Evolutionary conservation across 2,888 invertebrate species (phyloP), one percentile per base, ranked within the genome.

Genomic region (Hypomecis punctinalis): DNA sequence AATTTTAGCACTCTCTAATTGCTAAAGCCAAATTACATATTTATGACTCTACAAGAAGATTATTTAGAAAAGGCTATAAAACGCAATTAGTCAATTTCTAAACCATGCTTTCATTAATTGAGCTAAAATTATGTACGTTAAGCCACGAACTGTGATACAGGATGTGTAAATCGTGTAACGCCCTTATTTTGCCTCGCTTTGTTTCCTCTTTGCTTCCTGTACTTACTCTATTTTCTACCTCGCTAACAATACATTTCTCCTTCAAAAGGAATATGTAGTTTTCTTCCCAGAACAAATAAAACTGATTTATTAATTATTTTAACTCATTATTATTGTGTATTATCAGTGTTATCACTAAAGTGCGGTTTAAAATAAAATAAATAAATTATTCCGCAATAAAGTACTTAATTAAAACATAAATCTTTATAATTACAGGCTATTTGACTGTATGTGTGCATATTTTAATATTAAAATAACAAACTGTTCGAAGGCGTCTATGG

Each of bases 171-270:
- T 81, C 77, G 73, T 71, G 63, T 69, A 68, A 73, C 72, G 70
- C 75, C 73, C 77, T 76, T 73, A 63, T 71, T 76, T 56, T 72
- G 74, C 75, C 75, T 76, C 72, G 73, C 72, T 69, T 70, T 68
- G 75, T 77, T 81, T 82, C 79, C 81, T 76, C 57, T 48, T 43
- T 63, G 71, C 68, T 79, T 79, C 78, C 78, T 77, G 62, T 56
- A 68, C 69, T 74, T 71, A 76, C 70, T 77, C 74, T 73, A 71
- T 73, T 74, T 70, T 67, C 61, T 71, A 45, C 39, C 56, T 60
- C 61, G 63, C 40, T 69, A 3, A 43, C 10, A 52, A 52, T 10
- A 52, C 11, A 11, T 52, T 52, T 13, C 3, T 3, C 23, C 23
- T 23, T 23, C 23, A 23, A 23, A 23, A 23, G 23, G 23, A 23